Percentiles rank a stretch among this genome's conserved stretches.
phyloP scores from a whole-genome alignment of 2,113 vertebrate species.

The Theristicus caerulescens region DNA sequence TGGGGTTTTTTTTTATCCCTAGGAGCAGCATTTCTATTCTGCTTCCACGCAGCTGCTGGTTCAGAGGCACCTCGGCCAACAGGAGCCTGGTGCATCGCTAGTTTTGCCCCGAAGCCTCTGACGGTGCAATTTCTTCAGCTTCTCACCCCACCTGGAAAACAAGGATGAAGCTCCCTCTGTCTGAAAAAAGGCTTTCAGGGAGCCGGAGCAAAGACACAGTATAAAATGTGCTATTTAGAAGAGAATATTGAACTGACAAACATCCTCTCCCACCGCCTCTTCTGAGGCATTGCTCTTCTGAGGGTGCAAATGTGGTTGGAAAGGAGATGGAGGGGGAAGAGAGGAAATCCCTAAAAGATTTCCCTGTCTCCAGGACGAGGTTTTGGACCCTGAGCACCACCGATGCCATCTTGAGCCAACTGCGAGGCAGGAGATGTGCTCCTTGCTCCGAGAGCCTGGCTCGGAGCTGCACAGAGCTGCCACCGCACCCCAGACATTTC shows the following conservation, averaged over 20 bases:
- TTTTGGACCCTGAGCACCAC: neutral
- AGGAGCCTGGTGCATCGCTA: rapidly evolving
- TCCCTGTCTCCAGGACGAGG: neutral
- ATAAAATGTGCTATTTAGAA: rapidly evolving
- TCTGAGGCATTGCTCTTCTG: rapidly evolving
- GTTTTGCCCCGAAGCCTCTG: neutral
- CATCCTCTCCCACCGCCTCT: neutral
- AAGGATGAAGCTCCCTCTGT: too few species aligned
- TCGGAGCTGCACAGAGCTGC: neutral
- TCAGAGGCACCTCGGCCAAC: neutral
- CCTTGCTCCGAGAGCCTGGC: neutral
- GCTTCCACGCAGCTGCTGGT: neutral
- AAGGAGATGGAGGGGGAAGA: neutral
- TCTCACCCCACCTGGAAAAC: neutral
- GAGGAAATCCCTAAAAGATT: neutral
- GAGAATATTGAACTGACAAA: neutral
- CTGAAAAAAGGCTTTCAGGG: neutral
- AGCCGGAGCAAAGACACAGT: neutral
- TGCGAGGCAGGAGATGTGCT: neutral
- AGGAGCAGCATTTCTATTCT: neutral
- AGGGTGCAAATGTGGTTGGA: neutral
- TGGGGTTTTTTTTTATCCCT: neutral
- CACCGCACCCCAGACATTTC: neutral
- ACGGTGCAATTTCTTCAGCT: neutral
- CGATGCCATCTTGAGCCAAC: rapidly evolving